A percentile compares a stretch with the other conserved stretches of the same genome.
phyloP scores from a whole-genome alignment of 2,113 vertebrate genomes.

The Perca fluviatilis region DNA sequence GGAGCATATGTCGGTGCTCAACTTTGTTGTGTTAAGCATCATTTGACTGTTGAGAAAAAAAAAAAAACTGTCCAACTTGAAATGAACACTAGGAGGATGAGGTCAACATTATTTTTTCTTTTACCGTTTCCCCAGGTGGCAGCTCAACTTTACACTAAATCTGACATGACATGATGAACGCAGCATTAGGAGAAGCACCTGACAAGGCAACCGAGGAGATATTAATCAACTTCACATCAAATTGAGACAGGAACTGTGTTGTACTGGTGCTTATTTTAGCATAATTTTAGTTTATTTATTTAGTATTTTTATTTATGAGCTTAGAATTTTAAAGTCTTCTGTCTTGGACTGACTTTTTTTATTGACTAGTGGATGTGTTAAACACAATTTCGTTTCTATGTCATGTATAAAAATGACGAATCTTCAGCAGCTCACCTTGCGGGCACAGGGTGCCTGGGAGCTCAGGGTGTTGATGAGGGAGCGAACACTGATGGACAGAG shows the following conservation, averaged over 20 bases:
- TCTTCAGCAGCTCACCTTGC: constrained; percentile 71
- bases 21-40: neutral
- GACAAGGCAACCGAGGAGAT: neutral
- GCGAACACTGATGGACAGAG: constrained; percentile 71
- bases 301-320: too few relatives aligned
- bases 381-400: too few relatives aligned
- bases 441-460: constrained; percentile 54
- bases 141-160: neutral
- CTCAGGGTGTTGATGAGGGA: constrained; percentile 71
- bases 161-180: neutral
- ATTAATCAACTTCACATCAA: neutral
- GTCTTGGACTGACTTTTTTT: too few relatives aligned
- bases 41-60: neutral
- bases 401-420: too few relatives aligned
- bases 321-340: too few relatives aligned
- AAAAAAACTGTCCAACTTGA: neutral
- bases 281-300: too few relatives aligned
- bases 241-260: too few relatives aligned
- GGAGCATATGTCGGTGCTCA: neutral
- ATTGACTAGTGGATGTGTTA: too few relatives aligned
- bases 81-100: neutral
- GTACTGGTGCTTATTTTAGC: too few relatives aligned
- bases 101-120: neutral
- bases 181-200: neutral
- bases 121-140: neutral